A percentile compares a stretch with the other conserved stretches of the same genome.
These are phyloP conservation scores for Neosalanx taihuensis DNA, from an alignment of 2,797 vertebrate genomes.

Conservation along the genomic window DNA sequence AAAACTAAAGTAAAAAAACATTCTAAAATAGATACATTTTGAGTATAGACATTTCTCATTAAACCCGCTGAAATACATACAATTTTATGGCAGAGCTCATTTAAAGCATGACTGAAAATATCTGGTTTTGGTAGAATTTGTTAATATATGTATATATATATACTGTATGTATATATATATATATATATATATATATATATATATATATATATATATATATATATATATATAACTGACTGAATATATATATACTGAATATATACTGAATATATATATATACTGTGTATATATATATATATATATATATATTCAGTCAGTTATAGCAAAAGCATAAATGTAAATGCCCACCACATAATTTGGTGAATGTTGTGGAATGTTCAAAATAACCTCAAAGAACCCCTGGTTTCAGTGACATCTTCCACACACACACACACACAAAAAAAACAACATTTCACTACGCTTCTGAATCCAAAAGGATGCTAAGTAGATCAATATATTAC, in stretches of 20 bases:
- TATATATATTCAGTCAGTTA: too few relatives aligned
- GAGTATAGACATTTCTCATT: background rate
- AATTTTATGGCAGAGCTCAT: background rate
- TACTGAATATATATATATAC: too few relatives aligned
- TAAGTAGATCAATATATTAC: constrained; percentile 3
- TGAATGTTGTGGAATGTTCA: background rate
- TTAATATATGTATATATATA: background rate
- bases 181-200: too few relatives aligned
- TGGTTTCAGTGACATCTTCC: background rate
- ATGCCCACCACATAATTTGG: background rate
- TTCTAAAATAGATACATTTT: background rate
- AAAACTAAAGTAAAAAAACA: constrained; percentile 3
- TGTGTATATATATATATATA: background rate
- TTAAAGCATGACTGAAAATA: background rate
- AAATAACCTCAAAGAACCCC: background rate
- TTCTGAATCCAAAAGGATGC: background rate
- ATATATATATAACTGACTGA: too few relatives aligned
- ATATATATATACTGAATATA: too few relatives aligned
- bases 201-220: too few relatives aligned
- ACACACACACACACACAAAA: too few relatives aligned
- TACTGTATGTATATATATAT: too few relatives aligned
- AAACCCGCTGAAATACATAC: background rate
- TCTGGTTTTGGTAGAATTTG: background rate
- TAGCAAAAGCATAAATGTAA: background rate
- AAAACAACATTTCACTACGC: background rate